These are phyloP conservation scores for Drosophila nigromelanica DNA, from an alignment of 1,140 invertebrate genomes.

Conservation along the genomic window DNA sequence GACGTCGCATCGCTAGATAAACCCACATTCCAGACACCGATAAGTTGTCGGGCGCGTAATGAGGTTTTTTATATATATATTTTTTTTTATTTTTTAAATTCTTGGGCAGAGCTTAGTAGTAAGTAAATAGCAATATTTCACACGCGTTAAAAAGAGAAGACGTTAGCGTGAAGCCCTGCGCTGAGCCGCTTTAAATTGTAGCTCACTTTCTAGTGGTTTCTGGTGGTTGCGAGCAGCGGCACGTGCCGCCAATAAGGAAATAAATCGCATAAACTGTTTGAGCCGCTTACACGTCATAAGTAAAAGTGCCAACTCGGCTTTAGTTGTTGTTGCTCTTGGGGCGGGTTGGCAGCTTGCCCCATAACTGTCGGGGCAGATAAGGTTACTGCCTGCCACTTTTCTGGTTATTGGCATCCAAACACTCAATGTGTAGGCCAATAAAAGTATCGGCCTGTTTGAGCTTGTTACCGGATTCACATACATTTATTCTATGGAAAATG, in stretches of 20 bases:
- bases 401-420: constrained; percentile 42
- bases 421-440: constrained; percentile 31
- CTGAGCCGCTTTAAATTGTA: constrained; percentile 35
- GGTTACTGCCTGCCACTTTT: constrained; percentile 41
- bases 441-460: constrained; percentile 24
- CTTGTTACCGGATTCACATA: constrained; percentile 10
- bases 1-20: constrained; percentile 39
- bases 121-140: constrained; percentile 23
- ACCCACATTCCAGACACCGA: constrained; percentile 32
- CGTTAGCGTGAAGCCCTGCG: constrained; percentile 21
- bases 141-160: constrained; percentile 2
- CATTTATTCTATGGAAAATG: constrained; percentile 18
- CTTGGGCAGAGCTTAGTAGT: not conserved
- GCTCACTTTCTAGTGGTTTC: constrained; percentile 29
- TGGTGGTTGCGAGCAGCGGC: constrained; percentile 28
- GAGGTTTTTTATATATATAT: constrained; percentile 17
- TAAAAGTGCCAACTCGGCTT: constrained; percentile 34
- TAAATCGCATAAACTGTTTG: constrained; percentile 52
- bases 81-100: not conserved
- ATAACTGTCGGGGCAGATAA: constrained; percentile 30
- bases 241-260: constrained; percentile 54
- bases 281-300: constrained; percentile 57
- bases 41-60: constrained; percentile 24
- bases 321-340: constrained; percentile 2
- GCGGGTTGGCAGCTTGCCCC: constrained; percentile 31